Percentiles rank a stretch among this genome's conserved stretches.
Evolutionary conservation across 2,888 invertebrate genomes (phyloP).

Genomic region (Acronicta aceris): DNA sequence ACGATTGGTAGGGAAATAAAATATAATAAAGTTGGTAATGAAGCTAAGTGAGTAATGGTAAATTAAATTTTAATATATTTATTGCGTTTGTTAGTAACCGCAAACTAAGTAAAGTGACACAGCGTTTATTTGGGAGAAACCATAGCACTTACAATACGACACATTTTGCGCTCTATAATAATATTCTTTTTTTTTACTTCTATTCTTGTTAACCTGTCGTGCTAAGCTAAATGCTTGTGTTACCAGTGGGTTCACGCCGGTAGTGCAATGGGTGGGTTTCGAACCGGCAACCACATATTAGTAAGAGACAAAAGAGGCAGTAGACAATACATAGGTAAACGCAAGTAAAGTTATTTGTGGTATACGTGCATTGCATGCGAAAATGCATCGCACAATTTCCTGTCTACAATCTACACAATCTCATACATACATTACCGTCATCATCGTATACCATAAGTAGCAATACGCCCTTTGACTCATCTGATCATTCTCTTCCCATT

Average conservation of each 20-base stretch:
- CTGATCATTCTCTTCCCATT: conserved; percentile 72
- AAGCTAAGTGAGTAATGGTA: conserved; percentile 26
- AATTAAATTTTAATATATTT: conserved; percentile 28
- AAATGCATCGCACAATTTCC: conserved; percentile 6
- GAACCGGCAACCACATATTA: too few species aligned
- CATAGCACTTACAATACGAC: conserved; percentile 22
- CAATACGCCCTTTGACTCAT: conserved; percentile 60
- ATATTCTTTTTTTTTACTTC: too few species aligned
- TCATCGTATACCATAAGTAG: conserved; percentile 34
- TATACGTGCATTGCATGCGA: background rate
- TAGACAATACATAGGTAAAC: too few species aligned
- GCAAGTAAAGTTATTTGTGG: background rate
- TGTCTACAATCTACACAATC: conserved; percentile 14
- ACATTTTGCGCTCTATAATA: conserved; percentile 13
- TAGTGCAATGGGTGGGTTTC: too few species aligned
- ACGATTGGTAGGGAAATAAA: too few species aligned
- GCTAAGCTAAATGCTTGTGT: too few species aligned
- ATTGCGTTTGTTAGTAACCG: conserved; percentile 34
- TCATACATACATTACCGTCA: conserved; percentile 24
- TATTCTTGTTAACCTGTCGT: too few species aligned
- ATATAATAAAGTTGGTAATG: conserved; percentile 23
- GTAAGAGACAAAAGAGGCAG: too few species aligned
- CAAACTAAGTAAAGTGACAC: conserved; percentile 33
- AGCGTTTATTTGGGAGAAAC: conserved; percentile 32
- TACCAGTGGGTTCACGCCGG: too few species aligned